Evolutionary conservation across 2,797 vertebrate genomes (phyloP).

Genomic region (Aeoliscus strigatus): DNA sequence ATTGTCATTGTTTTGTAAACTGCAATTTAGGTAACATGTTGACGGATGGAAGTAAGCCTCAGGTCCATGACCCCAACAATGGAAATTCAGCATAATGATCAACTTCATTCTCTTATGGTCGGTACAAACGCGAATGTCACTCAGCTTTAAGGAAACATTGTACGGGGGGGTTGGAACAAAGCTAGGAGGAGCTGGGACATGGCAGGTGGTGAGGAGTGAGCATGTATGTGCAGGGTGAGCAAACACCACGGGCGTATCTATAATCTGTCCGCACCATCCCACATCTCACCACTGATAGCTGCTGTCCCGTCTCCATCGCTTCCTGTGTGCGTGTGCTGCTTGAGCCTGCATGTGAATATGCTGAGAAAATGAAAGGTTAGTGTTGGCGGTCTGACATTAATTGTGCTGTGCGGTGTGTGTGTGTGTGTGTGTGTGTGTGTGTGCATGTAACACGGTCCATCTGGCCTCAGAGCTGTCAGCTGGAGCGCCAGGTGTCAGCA

Average conservation of each 20-base stretch:
- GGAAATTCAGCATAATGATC: no score
- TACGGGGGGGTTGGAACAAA: no score
- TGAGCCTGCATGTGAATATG: constrained; percentile 9
- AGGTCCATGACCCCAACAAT: no score
- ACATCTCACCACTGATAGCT: no score
- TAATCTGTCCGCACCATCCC: constrained; percentile 72
- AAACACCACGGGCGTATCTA: constrained; percentile 64
- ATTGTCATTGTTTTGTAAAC: no score
- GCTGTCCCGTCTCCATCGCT: constrained; percentile 1
- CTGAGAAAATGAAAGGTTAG: neutral
- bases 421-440: constrained; percentile 39
- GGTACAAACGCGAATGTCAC: no score
- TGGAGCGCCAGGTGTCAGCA: constrained; percentile 79
- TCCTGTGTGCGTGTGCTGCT: constrained; percentile 7
- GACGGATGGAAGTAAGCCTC: no score
- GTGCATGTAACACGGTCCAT: constrained; percentile 71
- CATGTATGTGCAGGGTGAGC: constrained; percentile 42
- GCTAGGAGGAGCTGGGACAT: constrained; percentile 44
- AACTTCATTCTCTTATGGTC: no score
- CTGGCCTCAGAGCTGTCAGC: constrained; percentile 75
- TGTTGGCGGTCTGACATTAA: constrained; percentile 22
- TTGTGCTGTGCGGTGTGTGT: constrained; percentile 35
- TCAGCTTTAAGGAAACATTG: no score
- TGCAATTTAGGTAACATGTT: no score
- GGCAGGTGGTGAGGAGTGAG: constrained; percentile 67